A percentile compares a stretch with the other conserved stretches of the same genome.
Conservation (phyloP, 2,888 invertebrate genomes). For the Cerastis leucographa region DNA sequence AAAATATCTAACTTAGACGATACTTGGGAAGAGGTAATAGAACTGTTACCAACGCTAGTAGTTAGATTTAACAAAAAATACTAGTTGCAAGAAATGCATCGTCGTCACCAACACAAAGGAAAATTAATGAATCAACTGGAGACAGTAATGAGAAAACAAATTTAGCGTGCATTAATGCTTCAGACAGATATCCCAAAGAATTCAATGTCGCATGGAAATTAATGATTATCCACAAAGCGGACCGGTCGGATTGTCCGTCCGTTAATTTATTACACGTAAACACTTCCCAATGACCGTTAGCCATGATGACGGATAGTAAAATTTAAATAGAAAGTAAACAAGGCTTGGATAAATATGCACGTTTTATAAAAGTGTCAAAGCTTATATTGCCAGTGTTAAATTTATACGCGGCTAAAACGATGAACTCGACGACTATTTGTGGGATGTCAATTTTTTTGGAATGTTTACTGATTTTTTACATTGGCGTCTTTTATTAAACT, state of each 20-base stretch:
- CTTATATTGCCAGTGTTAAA: slow-evolving; percentile 54
- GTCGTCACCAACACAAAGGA: slow-evolving; percentile 28
- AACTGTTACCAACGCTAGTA: slow-evolving; percentile 20
- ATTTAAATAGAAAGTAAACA: slow-evolving; percentile 71
- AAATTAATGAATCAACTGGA: slow-evolving; percentile 60
- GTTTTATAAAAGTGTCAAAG: slow-evolving; percentile 68
- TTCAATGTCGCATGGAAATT: slow-evolving; percentile 65
- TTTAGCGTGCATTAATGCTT: slow-evolving; percentile 63
- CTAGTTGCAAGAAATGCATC: slow-evolving; percentile 28
- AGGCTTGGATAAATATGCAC: slow-evolving; percentile 62
- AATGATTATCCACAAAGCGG: slow-evolving; percentile 65
- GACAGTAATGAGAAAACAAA: slow-evolving; percentile 64
- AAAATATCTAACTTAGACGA: not conserved
- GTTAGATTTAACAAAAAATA: slow-evolving; percentile 41
- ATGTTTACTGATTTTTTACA: slow-evolving; percentile 48
- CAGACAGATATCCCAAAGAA: slow-evolving; percentile 63
- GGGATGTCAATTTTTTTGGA: slow-evolving; percentile 47
- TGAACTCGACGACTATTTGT: slow-evolving; percentile 37
- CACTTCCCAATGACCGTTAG: slow-evolving; percentile 66
- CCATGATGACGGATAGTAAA: slow-evolving; percentile 67
- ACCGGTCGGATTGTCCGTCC: slow-evolving; percentile 60
- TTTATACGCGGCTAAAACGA: slow-evolving; percentile 62
- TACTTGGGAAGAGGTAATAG: slow-evolving; percentile 16
- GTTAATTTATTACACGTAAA: slow-evolving; percentile 69
- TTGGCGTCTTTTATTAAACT: slow-evolving; percentile 26